phyloP scores from a whole-genome alignment of 2,797 vertebrate genomes.

The Pteronotus mesoamericanus region DNA sequence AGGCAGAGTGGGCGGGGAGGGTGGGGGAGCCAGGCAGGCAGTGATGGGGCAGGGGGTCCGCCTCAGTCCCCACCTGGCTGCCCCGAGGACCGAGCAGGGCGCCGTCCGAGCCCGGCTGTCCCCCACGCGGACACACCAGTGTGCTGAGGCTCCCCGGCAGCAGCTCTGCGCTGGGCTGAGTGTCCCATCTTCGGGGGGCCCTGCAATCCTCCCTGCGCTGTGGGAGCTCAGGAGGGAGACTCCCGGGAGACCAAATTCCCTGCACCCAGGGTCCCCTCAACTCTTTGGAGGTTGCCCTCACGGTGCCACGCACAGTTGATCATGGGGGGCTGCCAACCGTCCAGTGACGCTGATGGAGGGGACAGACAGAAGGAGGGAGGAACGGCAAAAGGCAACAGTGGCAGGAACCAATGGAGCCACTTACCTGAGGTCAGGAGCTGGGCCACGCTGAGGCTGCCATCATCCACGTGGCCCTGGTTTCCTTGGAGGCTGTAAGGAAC shows the following conservation, averaged over 20 bases:
- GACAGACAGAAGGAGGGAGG: background rate
- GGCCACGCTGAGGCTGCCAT: background rate
- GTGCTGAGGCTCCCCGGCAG: fast-evolving
- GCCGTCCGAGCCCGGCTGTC: background rate
- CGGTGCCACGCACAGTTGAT: fast-evolving
- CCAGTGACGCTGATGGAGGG: background rate
- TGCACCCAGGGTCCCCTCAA: background rate
- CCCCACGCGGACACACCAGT: fast-evolving
- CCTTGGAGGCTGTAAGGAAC: background rate
- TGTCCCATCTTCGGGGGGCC: background rate
- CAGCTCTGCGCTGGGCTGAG: background rate
- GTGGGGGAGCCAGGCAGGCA: background rate
- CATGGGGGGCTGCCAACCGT: fast-evolving
- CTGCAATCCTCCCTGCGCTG: fast-evolving
- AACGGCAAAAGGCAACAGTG: background rate
- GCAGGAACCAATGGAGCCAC: background rate
- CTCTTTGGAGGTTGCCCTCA: background rate
- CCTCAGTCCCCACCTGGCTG: background rate
- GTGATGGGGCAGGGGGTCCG: too few relatives aligned
- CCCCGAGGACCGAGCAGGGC: background rate
- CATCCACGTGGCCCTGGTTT: background rate
- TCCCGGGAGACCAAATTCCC: background rate
- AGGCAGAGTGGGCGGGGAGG: background rate
- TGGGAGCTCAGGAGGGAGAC: background rate
- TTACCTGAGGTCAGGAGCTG: background rate